Percentiles rank a stretch among this genome's conserved stretches.
Evolutionary conservation across 2,797 vertebrate genomes (phyloP).

Genomic region (Aratinga solstitialis): DNA sequence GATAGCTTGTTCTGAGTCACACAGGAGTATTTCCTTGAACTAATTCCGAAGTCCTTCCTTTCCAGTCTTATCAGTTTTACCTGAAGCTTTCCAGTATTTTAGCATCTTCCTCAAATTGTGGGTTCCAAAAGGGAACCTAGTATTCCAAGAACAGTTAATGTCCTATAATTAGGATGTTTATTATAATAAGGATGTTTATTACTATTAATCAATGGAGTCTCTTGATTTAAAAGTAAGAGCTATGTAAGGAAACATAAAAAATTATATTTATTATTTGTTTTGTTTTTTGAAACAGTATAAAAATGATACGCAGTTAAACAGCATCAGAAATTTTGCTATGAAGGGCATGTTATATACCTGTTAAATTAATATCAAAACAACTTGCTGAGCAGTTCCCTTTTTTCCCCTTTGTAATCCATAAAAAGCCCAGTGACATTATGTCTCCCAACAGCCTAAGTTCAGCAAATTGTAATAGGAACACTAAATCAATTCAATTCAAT

Average conservation of each 20-base stretch:
- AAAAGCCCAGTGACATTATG: not conserved
- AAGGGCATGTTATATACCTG: not conserved
- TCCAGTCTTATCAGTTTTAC: not conserved
- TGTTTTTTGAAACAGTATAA: not conserved
- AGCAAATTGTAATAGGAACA: conserved; percentile 25
- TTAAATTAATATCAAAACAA: not conserved
- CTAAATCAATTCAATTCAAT: conserved; percentile 45
- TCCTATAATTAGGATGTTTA: not conserved
- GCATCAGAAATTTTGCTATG: not conserved
- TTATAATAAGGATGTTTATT: not conserved
- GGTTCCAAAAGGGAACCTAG: not conserved
- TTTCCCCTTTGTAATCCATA: not conserved
- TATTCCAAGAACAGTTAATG: not conserved
- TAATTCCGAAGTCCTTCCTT: not conserved
- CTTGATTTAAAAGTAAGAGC: not conserved
- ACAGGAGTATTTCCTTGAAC: not conserved
- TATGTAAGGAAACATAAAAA: not conserved
- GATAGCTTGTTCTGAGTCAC: not conserved
- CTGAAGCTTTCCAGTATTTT: not conserved
- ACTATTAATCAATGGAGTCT: not conserved
- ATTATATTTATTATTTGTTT: not conserved
- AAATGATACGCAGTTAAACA: not conserved
- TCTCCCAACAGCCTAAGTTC: not conserved
- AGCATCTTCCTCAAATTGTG: not conserved
- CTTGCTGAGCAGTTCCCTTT: not conserved